phyloP scores from a whole-genome alignment of 2,113 vertebrate genomes.

The Pipra filicauda region DNA sequence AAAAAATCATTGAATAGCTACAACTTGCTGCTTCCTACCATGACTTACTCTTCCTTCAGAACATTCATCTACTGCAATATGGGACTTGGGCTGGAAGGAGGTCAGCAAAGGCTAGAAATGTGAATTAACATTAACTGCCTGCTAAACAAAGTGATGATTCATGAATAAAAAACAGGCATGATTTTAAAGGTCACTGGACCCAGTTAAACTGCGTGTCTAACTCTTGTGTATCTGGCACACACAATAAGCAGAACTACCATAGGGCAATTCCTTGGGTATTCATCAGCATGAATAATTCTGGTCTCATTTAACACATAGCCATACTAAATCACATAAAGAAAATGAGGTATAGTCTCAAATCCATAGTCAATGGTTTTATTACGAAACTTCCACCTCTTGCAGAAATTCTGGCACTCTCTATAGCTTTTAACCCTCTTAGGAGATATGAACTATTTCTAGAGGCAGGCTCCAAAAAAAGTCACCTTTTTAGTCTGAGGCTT shows the following conservation, averaged over 20 bases:
- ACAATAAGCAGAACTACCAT: not conserved
- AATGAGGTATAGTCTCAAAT: not conserved
- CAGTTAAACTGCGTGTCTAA: conserved; percentile 4
- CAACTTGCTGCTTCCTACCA: not conserved
- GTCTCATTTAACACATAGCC: not conserved
- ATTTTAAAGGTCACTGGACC: conserved; percentile 31
- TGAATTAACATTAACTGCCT: conserved; percentile 31
- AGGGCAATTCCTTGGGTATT: not conserved
- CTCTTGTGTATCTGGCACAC: not conserved
- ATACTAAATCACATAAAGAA: not conserved
- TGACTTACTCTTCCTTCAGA: not conserved
- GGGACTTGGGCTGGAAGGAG: not conserved
- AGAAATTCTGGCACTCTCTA: not conserved
- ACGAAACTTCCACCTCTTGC: not conserved
- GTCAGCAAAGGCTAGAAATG: conserved; percentile 23
- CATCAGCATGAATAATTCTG: conserved; percentile 35
- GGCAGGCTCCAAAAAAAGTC: not conserved
- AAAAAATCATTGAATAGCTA: not conserved
- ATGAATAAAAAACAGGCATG: not conserved
- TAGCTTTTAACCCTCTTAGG: not conserved
- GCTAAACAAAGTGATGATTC: conserved; percentile 44
- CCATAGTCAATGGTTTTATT: not conserved
- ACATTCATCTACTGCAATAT: not conserved
- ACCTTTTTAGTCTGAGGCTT: not conserved
- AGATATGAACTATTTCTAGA: not conserved